Conservation (phyloP, 2,888 invertebrate species). For the Diabrotica balteata region DNA sequence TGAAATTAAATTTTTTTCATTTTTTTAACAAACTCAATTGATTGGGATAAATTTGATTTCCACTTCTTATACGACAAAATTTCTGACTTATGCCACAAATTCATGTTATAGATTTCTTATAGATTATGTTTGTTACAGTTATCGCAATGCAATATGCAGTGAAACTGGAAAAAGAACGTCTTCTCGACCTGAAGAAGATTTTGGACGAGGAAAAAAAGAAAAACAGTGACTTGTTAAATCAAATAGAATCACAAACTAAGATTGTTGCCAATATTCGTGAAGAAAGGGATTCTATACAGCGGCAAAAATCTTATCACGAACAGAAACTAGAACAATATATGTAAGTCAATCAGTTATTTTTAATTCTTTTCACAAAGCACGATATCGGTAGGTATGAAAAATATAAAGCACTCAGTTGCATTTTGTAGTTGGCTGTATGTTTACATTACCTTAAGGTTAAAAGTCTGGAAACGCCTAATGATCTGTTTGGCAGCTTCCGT, state of each 20-base stretch:
- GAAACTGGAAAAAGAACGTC: slow-evolving; percentile 41
- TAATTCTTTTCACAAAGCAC: too few species aligned
- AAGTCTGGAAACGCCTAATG: too few species aligned
- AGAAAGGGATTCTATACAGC: slow-evolving; percentile 23
- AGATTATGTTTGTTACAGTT: slow-evolving; percentile 29
- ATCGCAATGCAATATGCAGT: slow-evolving; percentile 42
- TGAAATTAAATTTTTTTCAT: too few species aligned
- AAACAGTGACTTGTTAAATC: slow-evolving; percentile 23
- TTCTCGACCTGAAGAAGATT: slow-evolving; percentile 37
- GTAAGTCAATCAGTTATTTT: slow-evolving; percentile 8
- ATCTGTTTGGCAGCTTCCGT: too few species aligned
- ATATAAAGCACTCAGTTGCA: neutral
- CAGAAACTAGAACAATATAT: slow-evolving; percentile 33
- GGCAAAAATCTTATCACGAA: slow-evolving; percentile 27
- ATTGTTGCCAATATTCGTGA: slow-evolving; percentile 20
- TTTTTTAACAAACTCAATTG: too few species aligned
- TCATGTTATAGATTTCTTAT: too few species aligned
- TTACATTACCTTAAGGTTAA: too few species aligned
- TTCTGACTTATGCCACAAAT: too few species aligned
- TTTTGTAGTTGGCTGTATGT: neutral
- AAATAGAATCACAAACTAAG: slow-evolving; percentile 30
- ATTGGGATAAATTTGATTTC: too few species aligned
- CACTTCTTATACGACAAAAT: too few species aligned
- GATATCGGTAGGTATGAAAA: neutral
- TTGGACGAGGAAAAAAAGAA: slow-evolving; percentile 39